Conservation (phyloP, 2,113 vertebrate species). For the Mesocricetus auratus region DNA sequence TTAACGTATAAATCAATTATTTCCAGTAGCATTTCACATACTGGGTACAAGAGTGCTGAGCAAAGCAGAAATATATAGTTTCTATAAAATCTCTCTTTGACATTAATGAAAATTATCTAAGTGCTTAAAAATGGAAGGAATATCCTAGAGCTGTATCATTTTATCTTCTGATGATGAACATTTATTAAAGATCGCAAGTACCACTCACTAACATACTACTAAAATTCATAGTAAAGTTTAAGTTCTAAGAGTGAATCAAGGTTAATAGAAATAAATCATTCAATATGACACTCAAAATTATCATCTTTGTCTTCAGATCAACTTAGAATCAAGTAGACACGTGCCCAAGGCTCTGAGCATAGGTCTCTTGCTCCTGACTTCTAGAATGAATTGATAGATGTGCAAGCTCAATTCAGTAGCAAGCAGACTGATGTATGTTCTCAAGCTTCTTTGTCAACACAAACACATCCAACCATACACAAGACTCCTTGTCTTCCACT, state of each 20-base stretch:
- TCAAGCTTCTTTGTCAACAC: neutral
- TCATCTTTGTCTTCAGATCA: neutral
- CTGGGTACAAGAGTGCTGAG: neutral
- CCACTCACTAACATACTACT: neutral
- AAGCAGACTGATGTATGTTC: neutral
- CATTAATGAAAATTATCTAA: neutral
- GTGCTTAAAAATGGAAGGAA: neutral
- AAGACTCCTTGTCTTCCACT: neutral
- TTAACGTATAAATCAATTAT: constrained; percentile 55
- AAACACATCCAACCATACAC: neutral
- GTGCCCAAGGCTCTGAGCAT: neutral
- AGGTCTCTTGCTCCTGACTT: neutral
- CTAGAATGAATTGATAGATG: neutral
- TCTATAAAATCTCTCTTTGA: neutral
- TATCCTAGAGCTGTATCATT: neutral
- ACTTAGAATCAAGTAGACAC: neutral
- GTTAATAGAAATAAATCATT: neutral
- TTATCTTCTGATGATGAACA: neutral
- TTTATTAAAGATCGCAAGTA: neutral
- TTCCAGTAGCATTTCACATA: constrained; percentile 48
- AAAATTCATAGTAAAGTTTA: neutral
- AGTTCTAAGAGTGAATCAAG: neutral
- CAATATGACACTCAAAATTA: neutral
- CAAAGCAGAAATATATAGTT: neutral
- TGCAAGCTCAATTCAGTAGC: neutral